Evolutionary conservation across 2,113 vertebrate genomes (phyloP).

Genomic region (Perca fluviatilis): DNA sequence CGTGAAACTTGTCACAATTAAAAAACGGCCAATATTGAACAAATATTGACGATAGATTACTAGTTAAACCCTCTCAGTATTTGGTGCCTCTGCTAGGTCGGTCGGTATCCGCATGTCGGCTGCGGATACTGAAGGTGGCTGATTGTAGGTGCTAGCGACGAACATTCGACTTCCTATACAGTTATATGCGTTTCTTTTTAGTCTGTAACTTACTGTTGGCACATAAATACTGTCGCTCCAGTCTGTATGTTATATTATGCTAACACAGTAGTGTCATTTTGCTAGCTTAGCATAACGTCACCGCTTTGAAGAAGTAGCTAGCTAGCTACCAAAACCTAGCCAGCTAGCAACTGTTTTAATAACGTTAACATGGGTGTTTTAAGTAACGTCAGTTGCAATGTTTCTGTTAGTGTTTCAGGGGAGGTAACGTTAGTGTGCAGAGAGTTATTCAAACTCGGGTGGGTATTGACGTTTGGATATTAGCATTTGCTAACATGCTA

Average conservation of each 20-base stretch:
- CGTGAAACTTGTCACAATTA: neutral
- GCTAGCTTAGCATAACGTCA: conserved; percentile 36
- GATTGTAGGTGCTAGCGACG: neutral
- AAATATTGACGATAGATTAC: conserved; percentile 5
- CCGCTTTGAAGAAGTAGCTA: neutral
- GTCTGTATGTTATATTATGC: conserved; percentile 4
- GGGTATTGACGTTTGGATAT: no score
- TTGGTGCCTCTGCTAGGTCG: neutral
- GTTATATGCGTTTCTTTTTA: neutral
- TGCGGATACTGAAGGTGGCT: neutral
- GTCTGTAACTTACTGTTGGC: neutral
- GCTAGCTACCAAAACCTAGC: neutral
- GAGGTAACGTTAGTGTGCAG: no score
- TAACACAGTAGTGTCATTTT: conserved; percentile 9
- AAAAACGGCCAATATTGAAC: conserved; percentile 28
- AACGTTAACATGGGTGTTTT: no score
- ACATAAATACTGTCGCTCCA: rapidly evolving
- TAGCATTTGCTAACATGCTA: neutral
- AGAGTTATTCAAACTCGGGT: neutral
- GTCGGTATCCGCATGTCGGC: conserved; percentile 66
- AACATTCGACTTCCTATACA: rapidly evolving
- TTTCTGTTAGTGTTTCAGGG: neutral
- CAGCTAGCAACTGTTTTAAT: no score
- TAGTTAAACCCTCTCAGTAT: neutral
- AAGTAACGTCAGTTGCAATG: no score